phyloP scores from a whole-genome alignment of 2,888 invertebrate species.

The Rotaria magnacalcarata region DNA sequence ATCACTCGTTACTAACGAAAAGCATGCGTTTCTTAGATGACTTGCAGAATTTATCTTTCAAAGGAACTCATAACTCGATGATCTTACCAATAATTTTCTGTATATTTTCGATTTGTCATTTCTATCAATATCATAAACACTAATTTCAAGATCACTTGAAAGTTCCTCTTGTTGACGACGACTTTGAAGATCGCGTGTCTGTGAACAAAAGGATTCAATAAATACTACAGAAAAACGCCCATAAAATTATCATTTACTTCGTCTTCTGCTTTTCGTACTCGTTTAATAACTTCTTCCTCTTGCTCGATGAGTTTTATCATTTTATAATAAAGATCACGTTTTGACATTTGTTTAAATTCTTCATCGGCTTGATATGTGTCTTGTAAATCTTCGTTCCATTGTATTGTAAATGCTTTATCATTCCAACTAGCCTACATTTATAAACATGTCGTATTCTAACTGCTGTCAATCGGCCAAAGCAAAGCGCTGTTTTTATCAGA shows the following conservation, averaged over 20 bases:
- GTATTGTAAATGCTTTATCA: conserved; percentile 56
- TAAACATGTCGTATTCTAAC: conserved; percentile 49
- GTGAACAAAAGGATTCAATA: conserved; percentile 49
- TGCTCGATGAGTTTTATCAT: conserved; percentile 54
- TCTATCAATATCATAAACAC: conserved; percentile 58
- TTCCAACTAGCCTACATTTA: conserved; percentile 53
- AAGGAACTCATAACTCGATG: too few species aligned
- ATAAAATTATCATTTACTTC: conserved; percentile 51
- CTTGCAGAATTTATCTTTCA: too few species aligned
- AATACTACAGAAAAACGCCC: not conserved
- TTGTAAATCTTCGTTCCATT: conserved; percentile 56
- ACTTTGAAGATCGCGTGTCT: conserved; percentile 51
- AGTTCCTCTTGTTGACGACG: conserved; percentile 56
- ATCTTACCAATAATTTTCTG: conserved; percentile 55
- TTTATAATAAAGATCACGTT: conserved; percentile 58
- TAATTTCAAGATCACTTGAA: conserved; percentile 55
- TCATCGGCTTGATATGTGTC: conserved; percentile 58
- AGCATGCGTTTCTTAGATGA: too few species aligned
- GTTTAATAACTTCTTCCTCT: conserved; percentile 54
- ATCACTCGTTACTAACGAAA: too few species aligned
- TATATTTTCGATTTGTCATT: conserved; percentile 60
- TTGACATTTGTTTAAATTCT: conserved; percentile 52
- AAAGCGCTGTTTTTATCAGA: not conserved
- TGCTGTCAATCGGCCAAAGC: too few species aligned
- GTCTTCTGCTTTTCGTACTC: conserved; percentile 56